A percentile compares a stretch with the other conserved stretches of the same genome.
Conservation (phyloP, 2,888 invertebrate genomes). For the Oegoconia quadripuncta region DNA sequence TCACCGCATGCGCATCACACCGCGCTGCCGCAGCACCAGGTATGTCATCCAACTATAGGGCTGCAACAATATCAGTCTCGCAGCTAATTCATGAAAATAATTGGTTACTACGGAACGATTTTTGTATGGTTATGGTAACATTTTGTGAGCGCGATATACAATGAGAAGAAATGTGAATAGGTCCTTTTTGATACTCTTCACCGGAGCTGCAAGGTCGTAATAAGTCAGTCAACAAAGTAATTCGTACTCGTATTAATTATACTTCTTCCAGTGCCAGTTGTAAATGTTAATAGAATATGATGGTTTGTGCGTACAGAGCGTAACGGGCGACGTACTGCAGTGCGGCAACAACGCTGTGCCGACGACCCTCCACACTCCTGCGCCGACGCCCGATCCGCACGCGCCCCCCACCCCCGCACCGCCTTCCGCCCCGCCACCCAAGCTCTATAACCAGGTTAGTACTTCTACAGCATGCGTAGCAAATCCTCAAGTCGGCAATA, state of each 20-base stretch:
- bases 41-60: no score
- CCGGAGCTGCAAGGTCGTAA: not conserved
- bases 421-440: constrained; percentile 57
- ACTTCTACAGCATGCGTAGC: not conserved
- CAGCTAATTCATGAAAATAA: no score
- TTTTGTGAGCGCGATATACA: no score
- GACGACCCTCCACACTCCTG: constrained; percentile 74
- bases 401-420: constrained; percentile 71
- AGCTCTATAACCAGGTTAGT: constrained; percentile 23
- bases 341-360: constrained; percentile 31
- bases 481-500: constrained; percentile 1
- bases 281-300: no score
- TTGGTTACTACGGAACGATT: no score
- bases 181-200: not conserved
- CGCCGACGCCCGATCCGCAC: constrained; percentile 71
- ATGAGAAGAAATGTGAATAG: constrained; percentile 1
- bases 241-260: no score
- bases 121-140: no score
- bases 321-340: constrained; percentile 12
- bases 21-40: constrained; percentile 42
- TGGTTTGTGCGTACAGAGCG: no score
- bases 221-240: constrained; percentile 19
- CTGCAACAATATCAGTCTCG: no score
- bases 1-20: constrained; percentile 50
- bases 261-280: no score